These are phyloP conservation scores for Rhabdornis inornatus DNA, from an alignment of 2,113 vertebrate genomes.

Conservation along the genomic window DNA sequence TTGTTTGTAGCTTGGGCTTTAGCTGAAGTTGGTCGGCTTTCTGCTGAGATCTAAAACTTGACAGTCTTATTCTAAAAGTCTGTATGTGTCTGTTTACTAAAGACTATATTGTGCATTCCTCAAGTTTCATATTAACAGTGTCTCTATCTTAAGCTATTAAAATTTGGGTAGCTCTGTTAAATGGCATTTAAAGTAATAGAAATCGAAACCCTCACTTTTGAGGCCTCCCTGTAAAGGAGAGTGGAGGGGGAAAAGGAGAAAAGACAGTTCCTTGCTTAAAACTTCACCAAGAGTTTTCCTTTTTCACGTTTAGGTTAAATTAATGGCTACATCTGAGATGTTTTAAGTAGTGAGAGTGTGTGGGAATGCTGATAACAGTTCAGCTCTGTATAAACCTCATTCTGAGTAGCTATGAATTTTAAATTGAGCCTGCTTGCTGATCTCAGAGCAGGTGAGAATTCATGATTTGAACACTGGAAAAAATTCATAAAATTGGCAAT, in stretches of 20 bases:
- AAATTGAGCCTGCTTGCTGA: background rate
- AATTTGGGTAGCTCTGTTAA: background rate
- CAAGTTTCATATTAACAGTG: background rate
- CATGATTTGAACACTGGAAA: background rate
- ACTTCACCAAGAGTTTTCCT: background rate
- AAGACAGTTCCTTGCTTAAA: background rate
- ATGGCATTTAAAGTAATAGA: background rate
- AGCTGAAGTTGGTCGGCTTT: background rate
- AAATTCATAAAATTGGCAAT: background rate
- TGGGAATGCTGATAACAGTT: background rate
- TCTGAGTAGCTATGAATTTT: background rate
- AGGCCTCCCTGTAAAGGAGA: background rate
- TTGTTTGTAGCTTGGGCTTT: background rate
- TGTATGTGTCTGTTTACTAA: background rate
- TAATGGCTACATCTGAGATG: background rate
- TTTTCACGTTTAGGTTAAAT: background rate
- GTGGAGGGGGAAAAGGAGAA: background rate
- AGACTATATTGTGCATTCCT: background rate
- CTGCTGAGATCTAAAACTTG: background rate
- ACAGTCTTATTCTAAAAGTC: background rate
- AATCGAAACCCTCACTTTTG: background rate
- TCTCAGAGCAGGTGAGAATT: background rate
- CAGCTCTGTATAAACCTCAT: background rate
- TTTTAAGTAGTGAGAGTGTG: background rate
- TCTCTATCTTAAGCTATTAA: background rate